Evolutionary conservation across 2,888 invertebrate genomes (phyloP), one percentile per base, ranked within the genome.

Genomic region (Acanthosepion pharaonis): DNA sequence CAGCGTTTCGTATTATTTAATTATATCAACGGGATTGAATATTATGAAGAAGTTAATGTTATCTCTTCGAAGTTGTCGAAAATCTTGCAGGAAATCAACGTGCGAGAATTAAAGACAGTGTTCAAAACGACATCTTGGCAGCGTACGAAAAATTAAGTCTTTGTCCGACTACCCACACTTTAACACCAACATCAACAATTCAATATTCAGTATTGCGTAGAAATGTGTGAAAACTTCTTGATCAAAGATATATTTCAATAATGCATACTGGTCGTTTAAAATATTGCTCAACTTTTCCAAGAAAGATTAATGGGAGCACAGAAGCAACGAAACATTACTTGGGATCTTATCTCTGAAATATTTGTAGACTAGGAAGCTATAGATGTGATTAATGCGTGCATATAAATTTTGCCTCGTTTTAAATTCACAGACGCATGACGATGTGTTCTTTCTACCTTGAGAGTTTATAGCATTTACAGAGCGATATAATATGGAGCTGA

Each of bases 401-500:
- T 78, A 78, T 78, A 78, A 78, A 78, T 11, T 78, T 78, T 78
- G n/a, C 15, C 5, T 33, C n/a, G 15, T 78, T 78, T 78, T 78
- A n/a, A n/a, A 78, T 78, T 78, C 15, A 78, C 78, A 78, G n/a
- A n/a, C n/a, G 33, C 78, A 15, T 78, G 78, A 20, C n/a, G 2
- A 15, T 78, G 78, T 5, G n/a, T 5, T n/a, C 78, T 78, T 78
- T 23, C 78, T 33, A 78, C 33, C n/a, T 78, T 78, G 78, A 78
- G n/a, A 78, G 78, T 78, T 78, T 78, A 78, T 78, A 11, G 78
- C n/a, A 78, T 78, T 78, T 78, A 59, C 78, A 78, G 15, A n/a
- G 78, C n/a, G 78, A 78, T n/a, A 33, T 78, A 78, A 78, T 78
- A 78, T 78, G n/a, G n/a, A 78, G n/a, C n/a, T 78, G 78, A 78